Conservation (phyloP, 2,797 vertebrate genomes). For the Mormyrops attenuatus region DNA sequence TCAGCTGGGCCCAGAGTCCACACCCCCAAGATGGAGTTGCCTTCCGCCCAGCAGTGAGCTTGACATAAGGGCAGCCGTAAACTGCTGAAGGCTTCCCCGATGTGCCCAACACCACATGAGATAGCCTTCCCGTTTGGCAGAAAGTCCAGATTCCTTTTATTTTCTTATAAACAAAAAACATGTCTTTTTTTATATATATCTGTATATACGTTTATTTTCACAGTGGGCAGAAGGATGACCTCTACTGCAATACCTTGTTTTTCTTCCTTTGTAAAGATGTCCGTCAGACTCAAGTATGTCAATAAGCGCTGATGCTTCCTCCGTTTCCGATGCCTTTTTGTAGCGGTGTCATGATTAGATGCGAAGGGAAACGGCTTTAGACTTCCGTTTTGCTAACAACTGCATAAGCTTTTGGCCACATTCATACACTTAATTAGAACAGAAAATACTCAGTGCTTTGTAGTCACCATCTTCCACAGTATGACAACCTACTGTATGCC, state of each 20-base stretch:
- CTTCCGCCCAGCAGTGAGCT: conserved; percentile 65
- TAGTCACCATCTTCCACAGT: conserved; percentile 48
- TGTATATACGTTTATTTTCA: conserved; percentile 83
- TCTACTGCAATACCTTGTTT: conserved; percentile 74
- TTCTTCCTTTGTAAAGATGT: conserved; percentile 70
- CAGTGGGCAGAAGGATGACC: conserved; percentile 88
- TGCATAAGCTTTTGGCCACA: conserved; percentile 92
- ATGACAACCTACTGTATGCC: conserved; percentile 42
- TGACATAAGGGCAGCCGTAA: conserved; percentile 65
- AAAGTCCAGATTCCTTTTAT: conserved; percentile 67
- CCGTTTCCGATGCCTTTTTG: conserved; percentile 54
- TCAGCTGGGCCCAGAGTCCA: conserved; percentile 68
- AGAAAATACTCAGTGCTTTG: conserved; percentile 80
- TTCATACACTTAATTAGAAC: conserved; percentile 78
- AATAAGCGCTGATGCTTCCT: conserved; percentile 65
- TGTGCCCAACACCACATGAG: conserved; percentile 43
- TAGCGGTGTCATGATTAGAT: conserved; percentile 70
- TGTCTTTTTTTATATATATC: conserved; percentile 84
- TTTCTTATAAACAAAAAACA: conserved; percentile 63
- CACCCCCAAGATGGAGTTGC: conserved; percentile 63
- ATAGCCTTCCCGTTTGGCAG: conserved; percentile 74
- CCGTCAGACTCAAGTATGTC: conserved; percentile 76
- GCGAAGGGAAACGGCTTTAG: conserved; percentile 64
- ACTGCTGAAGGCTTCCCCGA: conserved; percentile 63
- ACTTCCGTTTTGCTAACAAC: conserved; percentile 62